Evolutionary conservation across 2,888 invertebrate species (phyloP).

Genomic region (Lymantria dispar): DNA sequence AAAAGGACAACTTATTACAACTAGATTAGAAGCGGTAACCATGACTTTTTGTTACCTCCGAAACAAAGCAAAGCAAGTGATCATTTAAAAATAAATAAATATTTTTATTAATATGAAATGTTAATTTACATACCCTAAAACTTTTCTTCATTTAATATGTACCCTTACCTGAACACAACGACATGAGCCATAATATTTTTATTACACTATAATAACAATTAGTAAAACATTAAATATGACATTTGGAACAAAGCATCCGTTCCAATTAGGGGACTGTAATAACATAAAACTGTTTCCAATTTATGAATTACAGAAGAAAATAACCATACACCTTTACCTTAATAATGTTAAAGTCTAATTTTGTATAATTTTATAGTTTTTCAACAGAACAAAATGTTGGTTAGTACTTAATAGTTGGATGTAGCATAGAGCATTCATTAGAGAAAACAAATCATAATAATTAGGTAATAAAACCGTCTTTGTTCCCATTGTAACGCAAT

Average conservation of each 20-base stretch:
- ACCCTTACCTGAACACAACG: constrained; percentile 10
- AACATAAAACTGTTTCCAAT: constrained; percentile 51
- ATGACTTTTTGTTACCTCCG: too few species aligned
- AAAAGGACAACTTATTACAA: too few species aligned
- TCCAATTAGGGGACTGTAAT: constrained; percentile 66
- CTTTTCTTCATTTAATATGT: constrained; percentile 1
- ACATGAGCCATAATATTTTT: constrained; percentile 17
- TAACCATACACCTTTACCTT: constrained; percentile 5
- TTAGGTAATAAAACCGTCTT: constrained; percentile 71
- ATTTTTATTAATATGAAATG: too few species aligned
- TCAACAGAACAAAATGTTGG: constrained; percentile 1
- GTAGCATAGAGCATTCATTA: constrained; percentile 65
- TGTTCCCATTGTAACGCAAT: constrained; percentile 68
- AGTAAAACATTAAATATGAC: constrained; percentile 46
- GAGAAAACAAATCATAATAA: constrained; percentile 78
- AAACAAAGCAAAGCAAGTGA: too few species aligned
- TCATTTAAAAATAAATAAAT: too few species aligned
- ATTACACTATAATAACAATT: constrained; percentile 33
- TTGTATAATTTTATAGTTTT: constrained; percentile 4
- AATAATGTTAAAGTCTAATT: constrained; percentile 20
- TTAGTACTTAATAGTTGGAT: constrained; percentile 45
- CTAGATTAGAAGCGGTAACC: too few species aligned
- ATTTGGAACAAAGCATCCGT: constrained; percentile 59
- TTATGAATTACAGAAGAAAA: constrained; percentile 5
- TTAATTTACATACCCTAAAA: too few species aligned